These are phyloP conservation scores for Eurystomus gularis DNA, from an alignment of 2,113 vertebrate genomes.

Conservation along the genomic window DNA sequence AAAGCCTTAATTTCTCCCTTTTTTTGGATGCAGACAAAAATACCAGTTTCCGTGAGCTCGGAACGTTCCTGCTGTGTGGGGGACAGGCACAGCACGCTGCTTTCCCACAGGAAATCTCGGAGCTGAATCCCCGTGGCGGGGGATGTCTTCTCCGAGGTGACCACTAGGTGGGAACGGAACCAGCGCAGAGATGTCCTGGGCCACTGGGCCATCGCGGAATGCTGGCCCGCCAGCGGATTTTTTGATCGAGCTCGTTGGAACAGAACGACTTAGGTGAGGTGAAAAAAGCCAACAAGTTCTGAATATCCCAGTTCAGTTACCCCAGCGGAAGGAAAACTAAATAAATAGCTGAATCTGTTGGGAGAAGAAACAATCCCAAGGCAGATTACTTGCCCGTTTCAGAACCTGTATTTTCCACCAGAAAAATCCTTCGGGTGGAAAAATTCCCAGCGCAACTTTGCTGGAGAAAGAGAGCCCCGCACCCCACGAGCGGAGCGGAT, in stretches of 20 bases:
- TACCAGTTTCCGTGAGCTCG: rapidly evolving
- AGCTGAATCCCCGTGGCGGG: not conserved
- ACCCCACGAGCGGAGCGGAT: too few relatives aligned
- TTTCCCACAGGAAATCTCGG: not conserved
- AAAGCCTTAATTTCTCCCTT: not conserved
- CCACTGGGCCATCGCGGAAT: rapidly evolving
- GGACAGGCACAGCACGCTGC: not conserved
- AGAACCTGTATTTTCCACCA: not conserved
- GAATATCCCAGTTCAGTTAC: too few relatives aligned
- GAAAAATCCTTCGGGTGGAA: not conserved
- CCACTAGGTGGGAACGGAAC: slow-evolving; percentile 21
- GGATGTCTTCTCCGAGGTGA: not conserved
- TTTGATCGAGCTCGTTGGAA: not conserved
- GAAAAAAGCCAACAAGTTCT: not conserved
- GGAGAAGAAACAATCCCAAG: not conserved
- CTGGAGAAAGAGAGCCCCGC: not conserved
- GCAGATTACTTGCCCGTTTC: not conserved
- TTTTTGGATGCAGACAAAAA: not conserved
- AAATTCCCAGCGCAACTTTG: not conserved
- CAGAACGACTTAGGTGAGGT: not conserved
- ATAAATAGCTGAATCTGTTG: not conserved
- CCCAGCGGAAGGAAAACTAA: not conserved
- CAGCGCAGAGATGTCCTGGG: not conserved
- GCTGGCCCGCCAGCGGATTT: rapidly evolving
- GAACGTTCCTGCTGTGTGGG: not conserved